These are phyloP conservation scores for Esox niger DNA, from an alignment of 2,113 vertebrate genomes.

Conservation along the genomic window DNA sequence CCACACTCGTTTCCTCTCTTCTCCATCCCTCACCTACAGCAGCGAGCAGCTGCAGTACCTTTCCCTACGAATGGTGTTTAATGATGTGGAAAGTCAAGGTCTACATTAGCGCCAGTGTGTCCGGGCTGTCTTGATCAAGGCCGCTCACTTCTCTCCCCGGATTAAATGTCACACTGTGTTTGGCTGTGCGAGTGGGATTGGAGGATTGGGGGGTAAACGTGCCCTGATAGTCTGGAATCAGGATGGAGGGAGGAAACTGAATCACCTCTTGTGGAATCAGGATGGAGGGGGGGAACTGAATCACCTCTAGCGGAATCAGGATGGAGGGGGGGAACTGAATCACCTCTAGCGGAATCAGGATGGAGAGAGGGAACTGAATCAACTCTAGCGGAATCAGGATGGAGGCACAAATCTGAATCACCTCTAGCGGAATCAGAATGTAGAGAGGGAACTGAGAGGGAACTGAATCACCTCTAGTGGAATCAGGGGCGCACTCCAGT, in stretches of 20 bases:
- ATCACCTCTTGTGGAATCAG: constrained; percentile 17
- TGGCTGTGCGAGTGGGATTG: constrained; percentile 13
- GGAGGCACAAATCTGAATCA: too few relatives aligned
- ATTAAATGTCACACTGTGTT: constrained; percentile 38
- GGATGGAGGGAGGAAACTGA: neutral
- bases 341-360: constrained; percentile 19
- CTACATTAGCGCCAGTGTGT: constrained; percentile 13
- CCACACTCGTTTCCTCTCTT: neutral
- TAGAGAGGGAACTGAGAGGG: too few relatives aligned
- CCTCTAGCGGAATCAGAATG: too few relatives aligned
- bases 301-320: constrained; percentile 18
- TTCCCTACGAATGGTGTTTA: neutral
- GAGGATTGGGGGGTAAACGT: neutral
- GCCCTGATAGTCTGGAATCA: constrained; percentile 7
- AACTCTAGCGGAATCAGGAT: too few relatives aligned
- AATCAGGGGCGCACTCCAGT: neutral
- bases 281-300: neutral
- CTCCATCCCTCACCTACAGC: neutral
- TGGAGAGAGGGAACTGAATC: too few relatives aligned
- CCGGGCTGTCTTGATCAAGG: constrained; percentile 14
- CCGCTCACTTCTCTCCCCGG: constrained; percentile 12
- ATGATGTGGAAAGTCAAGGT: constrained; percentile 24
- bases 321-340: too few relatives aligned
- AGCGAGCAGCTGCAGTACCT: too few relatives aligned
- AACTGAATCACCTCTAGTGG: too few relatives aligned